Conservation (phyloP, 1,140 invertebrate species). For the Reticulitermes speratus region DNA sequence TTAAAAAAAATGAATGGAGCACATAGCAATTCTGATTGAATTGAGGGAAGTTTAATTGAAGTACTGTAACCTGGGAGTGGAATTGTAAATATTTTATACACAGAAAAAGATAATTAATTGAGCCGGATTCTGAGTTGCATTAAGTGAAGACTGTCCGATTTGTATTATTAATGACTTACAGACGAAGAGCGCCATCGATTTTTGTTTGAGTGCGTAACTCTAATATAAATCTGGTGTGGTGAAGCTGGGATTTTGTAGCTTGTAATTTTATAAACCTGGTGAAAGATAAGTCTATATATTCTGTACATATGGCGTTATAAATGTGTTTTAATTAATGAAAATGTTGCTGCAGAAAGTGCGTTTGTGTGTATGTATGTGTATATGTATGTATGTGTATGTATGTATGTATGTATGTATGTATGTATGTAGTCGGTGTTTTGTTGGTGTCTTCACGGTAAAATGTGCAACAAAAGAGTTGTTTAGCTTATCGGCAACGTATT, state of each 20-base stretch:
- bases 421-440: too few species aligned
- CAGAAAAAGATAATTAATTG: constrained; percentile 2
- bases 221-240: background rate
- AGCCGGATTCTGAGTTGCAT: background rate
- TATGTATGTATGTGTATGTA: too few species aligned
- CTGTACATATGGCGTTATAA: too few species aligned
- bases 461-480: too few species aligned
- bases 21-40: background rate
- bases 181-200: background rate
- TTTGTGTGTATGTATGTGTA: too few species aligned
- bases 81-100: background rate
- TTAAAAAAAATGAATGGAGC: background rate
- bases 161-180: background rate
- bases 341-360: too few species aligned
- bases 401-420: too few species aligned
- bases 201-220: background rate
- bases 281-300: too few species aligned
- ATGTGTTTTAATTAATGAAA: too few species aligned
- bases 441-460: too few species aligned
- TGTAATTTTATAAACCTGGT: background rate
- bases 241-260: background rate
- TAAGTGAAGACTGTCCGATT: background rate
- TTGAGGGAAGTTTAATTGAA: background rate
- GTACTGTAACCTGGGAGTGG: background rate
- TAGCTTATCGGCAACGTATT: too few species aligned